These are phyloP conservation scores for Hirundo rustica DNA, from an alignment of 2,797 vertebrate species.

Conservation along the genomic window DNA sequence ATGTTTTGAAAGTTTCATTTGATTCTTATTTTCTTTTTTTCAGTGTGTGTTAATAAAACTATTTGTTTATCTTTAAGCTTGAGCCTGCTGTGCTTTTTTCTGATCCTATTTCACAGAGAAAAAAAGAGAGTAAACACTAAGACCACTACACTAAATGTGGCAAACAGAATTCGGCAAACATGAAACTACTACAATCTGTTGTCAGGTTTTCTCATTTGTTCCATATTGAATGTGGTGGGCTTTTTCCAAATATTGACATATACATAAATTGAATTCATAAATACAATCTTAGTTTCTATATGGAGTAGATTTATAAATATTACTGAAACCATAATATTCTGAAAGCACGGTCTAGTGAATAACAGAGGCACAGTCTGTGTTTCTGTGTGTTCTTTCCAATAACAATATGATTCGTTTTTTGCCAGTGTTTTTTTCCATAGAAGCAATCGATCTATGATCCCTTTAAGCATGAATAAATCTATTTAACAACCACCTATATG, in stretches of 20 bases:
- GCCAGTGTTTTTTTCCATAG: background rate
- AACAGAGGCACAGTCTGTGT: background rate
- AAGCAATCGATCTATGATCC: background rate
- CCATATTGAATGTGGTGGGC: rapidly evolving
- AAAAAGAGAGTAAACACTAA: too few relatives aligned
- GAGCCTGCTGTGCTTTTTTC: too few relatives aligned
- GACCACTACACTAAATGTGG: too few relatives aligned
- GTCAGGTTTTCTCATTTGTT: background rate
- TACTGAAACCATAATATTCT: background rate
- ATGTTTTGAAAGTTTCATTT: too few relatives aligned
- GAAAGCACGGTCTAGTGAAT: background rate
- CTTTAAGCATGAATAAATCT: background rate
- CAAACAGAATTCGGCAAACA: too few relatives aligned
- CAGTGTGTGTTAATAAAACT: too few relatives aligned
- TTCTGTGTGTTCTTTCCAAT: background rate
- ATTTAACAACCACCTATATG: background rate
- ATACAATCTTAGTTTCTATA: background rate
- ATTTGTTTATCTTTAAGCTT: too few relatives aligned
- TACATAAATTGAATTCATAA: background rate
- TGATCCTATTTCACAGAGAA: too few relatives aligned
- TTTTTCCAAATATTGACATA: background rate
- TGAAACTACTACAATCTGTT: background rate
- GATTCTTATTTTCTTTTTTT: too few relatives aligned
- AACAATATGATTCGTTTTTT: background rate
- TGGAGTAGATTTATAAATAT: background rate